phyloP scores from a whole-genome alignment of 2,797 vertebrate genomes.

The Mionectes olivaceus region DNA sequence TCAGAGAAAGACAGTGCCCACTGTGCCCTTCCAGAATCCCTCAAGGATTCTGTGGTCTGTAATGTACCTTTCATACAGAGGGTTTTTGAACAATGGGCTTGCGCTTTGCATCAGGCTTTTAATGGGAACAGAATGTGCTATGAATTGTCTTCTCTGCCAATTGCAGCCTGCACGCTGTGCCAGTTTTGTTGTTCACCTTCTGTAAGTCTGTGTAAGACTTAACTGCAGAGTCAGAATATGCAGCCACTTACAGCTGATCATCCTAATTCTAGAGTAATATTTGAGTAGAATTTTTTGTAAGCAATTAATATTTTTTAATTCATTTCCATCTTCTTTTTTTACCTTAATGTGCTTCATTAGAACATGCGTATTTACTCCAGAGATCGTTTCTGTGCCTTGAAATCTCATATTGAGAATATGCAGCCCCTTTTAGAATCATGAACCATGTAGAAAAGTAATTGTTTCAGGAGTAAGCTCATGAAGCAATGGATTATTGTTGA shows the following conservation, averaged over 20 bases:
- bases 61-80: background rate
- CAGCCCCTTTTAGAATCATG: background rate
- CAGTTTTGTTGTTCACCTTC: background rate
- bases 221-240: background rate
- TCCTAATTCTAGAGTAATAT: background rate
- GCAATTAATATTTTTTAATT: background rate
- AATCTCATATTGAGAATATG: background rate
- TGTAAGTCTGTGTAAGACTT: background rate
- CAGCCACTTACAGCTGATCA: background rate
- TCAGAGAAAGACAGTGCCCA: background rate
- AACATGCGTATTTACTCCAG: background rate
- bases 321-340: background rate
- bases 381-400: background rate
- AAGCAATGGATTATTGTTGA: background rate
- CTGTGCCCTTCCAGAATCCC: background rate
- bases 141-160: background rate
- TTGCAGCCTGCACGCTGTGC: background rate
- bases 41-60: background rate
- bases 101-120: background rate
- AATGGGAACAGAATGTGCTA: background rate
- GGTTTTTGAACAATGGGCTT: background rate
- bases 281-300: background rate
- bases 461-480: background rate
- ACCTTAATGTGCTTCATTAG: background rate
- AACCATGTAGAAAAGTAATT: background rate